These are phyloP conservation scores for Platynereis dumerilii DNA, from an alignment of 2,888 invertebrate genomes.

Conservation along the genomic window DNA sequence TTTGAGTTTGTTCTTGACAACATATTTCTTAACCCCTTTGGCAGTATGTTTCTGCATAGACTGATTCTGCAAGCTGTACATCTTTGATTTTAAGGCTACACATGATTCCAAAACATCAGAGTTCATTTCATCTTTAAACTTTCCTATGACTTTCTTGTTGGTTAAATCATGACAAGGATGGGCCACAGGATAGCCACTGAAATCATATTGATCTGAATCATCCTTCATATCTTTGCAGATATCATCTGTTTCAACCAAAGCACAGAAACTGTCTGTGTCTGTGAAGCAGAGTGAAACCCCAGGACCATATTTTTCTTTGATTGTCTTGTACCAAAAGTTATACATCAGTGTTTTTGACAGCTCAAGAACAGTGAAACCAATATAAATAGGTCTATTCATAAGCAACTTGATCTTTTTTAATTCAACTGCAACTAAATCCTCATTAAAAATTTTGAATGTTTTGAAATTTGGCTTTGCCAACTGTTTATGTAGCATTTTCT, in stretches of 20 bases:
- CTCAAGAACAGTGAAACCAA: conserved; percentile 61
- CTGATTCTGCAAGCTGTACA: no score
- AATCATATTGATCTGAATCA: conserved; percentile 10
- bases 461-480: conserved; percentile 30
- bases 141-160: no score
- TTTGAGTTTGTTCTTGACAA: no score
- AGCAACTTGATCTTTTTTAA: conserved; percentile 25
- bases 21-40: no score
- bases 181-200: not conserved
- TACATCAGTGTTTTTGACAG: conserved; percentile 38
- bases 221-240: conserved; percentile 48
- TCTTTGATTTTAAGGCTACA: no score
- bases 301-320: conserved; percentile 44
- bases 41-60: no score
- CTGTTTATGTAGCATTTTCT: conserved; percentile 5
- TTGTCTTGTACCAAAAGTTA: conserved; percentile 45
- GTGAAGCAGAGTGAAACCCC: not conserved
- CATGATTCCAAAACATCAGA: no score
- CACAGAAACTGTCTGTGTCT: conserved; percentile 46
- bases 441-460: conserved; percentile 45
- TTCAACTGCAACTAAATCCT: conserved; percentile 57
- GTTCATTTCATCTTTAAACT: no score
- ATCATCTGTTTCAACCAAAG: conserved; percentile 13
- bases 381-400: conserved; percentile 52
- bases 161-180: not conserved